Evolutionary conservation across 2,113 vertebrate genomes (phyloP).

Genomic region (Gavialis gangeticus): DNA sequence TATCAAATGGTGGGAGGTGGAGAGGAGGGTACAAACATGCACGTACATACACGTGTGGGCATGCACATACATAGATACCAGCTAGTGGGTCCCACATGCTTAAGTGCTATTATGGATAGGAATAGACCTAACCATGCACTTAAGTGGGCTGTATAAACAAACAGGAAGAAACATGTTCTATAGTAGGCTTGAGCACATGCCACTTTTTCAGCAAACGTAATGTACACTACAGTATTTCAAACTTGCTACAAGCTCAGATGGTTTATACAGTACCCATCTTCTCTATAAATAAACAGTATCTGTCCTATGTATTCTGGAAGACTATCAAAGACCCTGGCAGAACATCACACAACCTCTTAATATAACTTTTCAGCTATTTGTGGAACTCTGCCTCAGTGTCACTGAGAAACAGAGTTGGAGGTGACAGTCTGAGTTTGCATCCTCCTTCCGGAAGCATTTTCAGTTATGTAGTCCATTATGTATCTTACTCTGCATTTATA

Average conservation of each 20-base stretch:
- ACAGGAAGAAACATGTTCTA: not conserved
- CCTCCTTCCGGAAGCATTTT: conserved; percentile 67
- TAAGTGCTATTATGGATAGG: not conserved
- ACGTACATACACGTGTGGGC: no score
- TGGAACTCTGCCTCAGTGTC: conserved; percentile 55
- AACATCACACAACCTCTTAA: conserved; percentile 66
- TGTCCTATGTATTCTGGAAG: conserved; percentile 54
- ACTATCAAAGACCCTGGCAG: conserved; percentile 66
- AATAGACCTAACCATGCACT: not conserved
- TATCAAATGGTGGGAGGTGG: not conserved
- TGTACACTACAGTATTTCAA: not conserved
- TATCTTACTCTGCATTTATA: conserved; percentile 49
- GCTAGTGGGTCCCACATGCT: not conserved
- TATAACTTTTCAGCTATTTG: conserved; percentile 67
- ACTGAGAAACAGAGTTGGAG: conserved; percentile 55
- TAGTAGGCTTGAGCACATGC: not conserved
- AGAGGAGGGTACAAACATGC: no score
- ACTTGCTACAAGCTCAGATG: not conserved
- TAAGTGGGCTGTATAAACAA: not conserved
- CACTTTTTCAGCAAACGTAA: not conserved
- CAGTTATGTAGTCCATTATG: not conserved
- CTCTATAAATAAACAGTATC: conserved; percentile 61
- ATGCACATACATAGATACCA: not conserved
- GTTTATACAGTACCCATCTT: conserved; percentile 33
- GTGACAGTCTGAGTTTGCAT: conserved; percentile 60